A percentile compares a stretch with the other conserved stretches of the same genome.
These are phyloP conservation scores for Brachyhypopomus gauderio DNA, from an alignment of 2,113 vertebrate genomes.

Conservation along the genomic window DNA sequence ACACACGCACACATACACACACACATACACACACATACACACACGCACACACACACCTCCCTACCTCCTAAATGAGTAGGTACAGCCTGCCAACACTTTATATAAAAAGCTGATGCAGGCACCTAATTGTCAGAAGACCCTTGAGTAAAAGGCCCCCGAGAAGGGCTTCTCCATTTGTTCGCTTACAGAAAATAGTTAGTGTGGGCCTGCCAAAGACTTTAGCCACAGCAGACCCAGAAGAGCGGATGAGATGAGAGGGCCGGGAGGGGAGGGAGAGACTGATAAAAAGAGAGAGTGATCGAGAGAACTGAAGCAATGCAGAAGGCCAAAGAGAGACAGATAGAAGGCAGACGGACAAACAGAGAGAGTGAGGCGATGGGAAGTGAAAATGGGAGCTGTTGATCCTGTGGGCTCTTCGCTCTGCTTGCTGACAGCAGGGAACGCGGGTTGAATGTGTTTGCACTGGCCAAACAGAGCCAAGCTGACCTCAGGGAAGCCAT, in stretches of 20 bases:
- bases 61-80: not conserved
- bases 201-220: conserved; percentile 30
- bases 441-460: conserved; percentile 46
- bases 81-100: not conserved
- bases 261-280: conserved; percentile 21
- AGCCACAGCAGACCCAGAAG: conserved; percentile 36
- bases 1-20: conserved; percentile 13
- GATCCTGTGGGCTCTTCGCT: conserved; percentile 43
- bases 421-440: conserved; percentile 49
- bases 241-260: not conserved
- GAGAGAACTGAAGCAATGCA: conserved; percentile 21
- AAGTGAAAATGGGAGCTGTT: conserved; percentile 24
- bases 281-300: conserved; percentile 31
- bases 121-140: conserved; percentile 34
- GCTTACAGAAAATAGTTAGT: conserved; percentile 38
- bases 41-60: conserved; percentile 10
- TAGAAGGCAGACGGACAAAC: conserved; percentile 18
- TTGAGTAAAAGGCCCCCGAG: conserved; percentile 2
- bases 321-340: conserved; percentile 18
- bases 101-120: not conserved
- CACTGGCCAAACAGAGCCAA: conserved; percentile 43
- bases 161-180: conserved; percentile 29
- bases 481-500: conserved; percentile 25
- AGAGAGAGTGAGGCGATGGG: conserved; percentile 4
- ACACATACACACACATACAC: not conserved